These are phyloP conservation scores for Rattus rattus DNA, from an alignment of 2,113 vertebrate genomes.

Conservation along the genomic window DNA sequence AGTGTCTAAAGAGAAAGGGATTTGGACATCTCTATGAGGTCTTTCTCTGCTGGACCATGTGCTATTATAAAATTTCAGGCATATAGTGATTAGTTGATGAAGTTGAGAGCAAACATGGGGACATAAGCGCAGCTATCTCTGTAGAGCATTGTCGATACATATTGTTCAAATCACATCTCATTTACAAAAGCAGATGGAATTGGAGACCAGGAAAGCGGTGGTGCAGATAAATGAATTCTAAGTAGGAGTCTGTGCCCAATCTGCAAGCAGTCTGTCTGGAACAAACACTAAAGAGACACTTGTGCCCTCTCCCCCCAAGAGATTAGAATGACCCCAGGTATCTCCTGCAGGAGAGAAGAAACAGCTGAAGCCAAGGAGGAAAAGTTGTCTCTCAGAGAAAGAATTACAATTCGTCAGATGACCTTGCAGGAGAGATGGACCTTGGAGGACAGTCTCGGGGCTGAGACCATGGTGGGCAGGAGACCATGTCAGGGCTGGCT, in stretches of 20 bases:
- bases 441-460: neutral
- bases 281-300: neutral
- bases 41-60: neutral
- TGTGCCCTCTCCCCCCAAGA: neutral
- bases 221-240: neutral
- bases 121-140: neutral
- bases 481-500: neutral
- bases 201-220: neutral
- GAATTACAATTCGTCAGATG: neutral
- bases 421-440: neutral
- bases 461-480: neutral
- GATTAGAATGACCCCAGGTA: neutral
- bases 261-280: neutral
- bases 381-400: neutral
- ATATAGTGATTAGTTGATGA: neutral
- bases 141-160: neutral
- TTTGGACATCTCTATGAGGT: slow-evolving; percentile 30
- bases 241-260: neutral
- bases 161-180: neutral
- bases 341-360: neutral
- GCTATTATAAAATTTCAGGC: neutral
- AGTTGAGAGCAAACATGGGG: neutral
- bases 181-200: slow-evolving; percentile 6
- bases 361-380: neutral
- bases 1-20: slow-evolving; percentile 30